These are phyloP conservation scores for Esox lucius DNA, from an alignment of 2,797 vertebrate species.

Conservation along the genomic window DNA sequence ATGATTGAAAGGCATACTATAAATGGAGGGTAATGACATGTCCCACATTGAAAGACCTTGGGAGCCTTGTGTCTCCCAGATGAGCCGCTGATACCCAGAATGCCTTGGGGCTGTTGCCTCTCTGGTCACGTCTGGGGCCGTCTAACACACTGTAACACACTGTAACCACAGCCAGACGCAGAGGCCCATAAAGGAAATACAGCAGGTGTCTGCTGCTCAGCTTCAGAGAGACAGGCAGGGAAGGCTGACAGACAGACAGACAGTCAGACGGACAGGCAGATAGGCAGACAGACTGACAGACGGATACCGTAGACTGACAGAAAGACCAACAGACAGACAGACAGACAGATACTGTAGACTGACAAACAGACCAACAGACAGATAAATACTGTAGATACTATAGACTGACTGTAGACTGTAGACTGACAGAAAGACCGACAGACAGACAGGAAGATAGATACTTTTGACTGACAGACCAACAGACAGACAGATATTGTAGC, in stretches of 20 bases:
- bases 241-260: conserved; percentile 31
- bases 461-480: no score
- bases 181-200: conserved; percentile 47
- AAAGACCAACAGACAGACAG: no score
- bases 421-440: no score
- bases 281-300: no score
- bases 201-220: conserved; percentile 45
- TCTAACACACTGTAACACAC: conserved; percentile 60
- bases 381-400: no score
- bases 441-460: no score
- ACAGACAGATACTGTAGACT: no score
- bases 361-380: no score
- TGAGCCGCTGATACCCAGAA: conserved; percentile 66
- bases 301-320: no score
- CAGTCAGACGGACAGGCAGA: background rate
- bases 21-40: conserved; percentile 47
- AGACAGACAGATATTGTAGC: no score
- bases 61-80: conserved; percentile 68
- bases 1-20: background rate
- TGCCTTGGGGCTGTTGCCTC: conserved; percentile 59
- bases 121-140: conserved; percentile 67
- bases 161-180: conserved; percentile 68
- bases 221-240: background rate
- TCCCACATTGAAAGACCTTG: conserved; percentile 80
- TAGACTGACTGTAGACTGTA: no score